phyloP scores from a whole-genome alignment of 2,888 invertebrate species.

The Petrophora chlorosata region DNA sequence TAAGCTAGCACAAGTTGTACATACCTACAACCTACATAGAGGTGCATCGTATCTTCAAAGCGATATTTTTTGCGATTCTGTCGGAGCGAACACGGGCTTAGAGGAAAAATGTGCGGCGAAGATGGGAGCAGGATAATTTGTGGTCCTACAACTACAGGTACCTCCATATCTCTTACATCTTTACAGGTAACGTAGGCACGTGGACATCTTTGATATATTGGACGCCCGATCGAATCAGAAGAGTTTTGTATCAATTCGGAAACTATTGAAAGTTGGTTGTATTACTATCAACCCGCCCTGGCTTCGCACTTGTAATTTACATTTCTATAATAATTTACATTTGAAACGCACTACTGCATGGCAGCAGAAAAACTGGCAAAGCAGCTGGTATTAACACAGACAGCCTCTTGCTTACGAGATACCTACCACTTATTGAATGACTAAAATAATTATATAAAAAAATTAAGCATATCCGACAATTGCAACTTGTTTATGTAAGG shows the following conservation, averaged over 20 bases:
- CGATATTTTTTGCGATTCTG: conserved; percentile 27
- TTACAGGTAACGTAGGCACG: conserved; percentile 24
- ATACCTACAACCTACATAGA: background rate
- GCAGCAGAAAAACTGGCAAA: too few relatives aligned
- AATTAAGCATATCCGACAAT: too few relatives aligned
- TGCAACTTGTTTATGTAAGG: background rate
- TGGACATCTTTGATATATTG: conserved; percentile 29
- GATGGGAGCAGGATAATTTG: conserved; percentile 30
- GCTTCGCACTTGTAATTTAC: too few relatives aligned
- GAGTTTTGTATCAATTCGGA: conserved; percentile 14
- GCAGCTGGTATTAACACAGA: too few relatives aligned
- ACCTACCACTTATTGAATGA: too few relatives aligned
- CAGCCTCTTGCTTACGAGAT: too few relatives aligned
- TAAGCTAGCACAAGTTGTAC: too few relatives aligned
- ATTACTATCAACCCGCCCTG: too few relatives aligned
- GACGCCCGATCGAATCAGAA: conserved; percentile 21
- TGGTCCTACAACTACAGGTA: conserved; percentile 23
- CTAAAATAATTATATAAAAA: too few relatives aligned
- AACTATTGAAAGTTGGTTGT: conserved; percentile 7
- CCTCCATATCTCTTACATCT: too few relatives aligned
- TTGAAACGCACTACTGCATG: too few relatives aligned
- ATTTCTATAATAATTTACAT: too few relatives aligned
- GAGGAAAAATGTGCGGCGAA: conserved; percentile 29
- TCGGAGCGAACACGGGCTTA: conserved; percentile 19
- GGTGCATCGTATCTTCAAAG: conserved; percentile 8